Evolutionary conservation across 37 sponge, comb jelly and placozoan genomes (phyloP).

Genomic region (Ianthella basta): DNA sequence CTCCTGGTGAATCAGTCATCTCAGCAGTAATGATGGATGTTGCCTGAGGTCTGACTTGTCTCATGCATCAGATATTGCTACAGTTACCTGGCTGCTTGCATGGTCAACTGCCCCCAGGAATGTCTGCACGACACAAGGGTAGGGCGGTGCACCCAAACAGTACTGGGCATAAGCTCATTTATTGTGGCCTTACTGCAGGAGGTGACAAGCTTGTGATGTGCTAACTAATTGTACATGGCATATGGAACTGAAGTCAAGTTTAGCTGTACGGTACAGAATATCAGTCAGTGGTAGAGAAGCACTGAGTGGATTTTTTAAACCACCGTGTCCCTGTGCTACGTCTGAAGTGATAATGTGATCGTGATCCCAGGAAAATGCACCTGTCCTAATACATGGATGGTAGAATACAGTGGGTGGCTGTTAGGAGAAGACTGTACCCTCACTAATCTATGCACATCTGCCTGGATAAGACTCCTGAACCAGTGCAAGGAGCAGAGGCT

Average conservation of each 20-base stretch:
- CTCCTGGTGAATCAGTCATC: not conserved
- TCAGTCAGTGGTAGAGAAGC: not conserved
- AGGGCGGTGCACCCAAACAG: constrained; percentile 17
- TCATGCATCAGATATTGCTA: no score
- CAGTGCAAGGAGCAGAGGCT: constrained; percentile 25
- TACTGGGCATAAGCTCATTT: not conserved
- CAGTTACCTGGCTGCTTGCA: no score
- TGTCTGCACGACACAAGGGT: no score
- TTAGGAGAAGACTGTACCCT: constrained; percentile 15
- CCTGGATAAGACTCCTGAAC: constrained; percentile 52
- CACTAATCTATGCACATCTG: constrained; percentile 37
- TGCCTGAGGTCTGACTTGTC: no score
- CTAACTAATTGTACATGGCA: constrained; percentile 53
- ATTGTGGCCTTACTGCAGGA: constrained; percentile 17
- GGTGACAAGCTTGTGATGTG: constrained; percentile 52
- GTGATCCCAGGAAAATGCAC: constrained; percentile 54
- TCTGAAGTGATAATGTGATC: constrained; percentile 32
- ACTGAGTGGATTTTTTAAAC: not conserved
- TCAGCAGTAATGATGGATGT: constrained; percentile 6
- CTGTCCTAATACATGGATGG: constrained; percentile 50
- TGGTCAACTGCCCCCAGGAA: no score
- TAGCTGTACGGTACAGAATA: constrained; percentile 44
- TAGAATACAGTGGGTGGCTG: constrained; percentile 65
- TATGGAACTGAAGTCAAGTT: constrained; percentile 4
- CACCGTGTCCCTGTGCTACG: constrained; percentile 68